Evolutionary conservation across 2,113 vertebrate species (phyloP).

Genomic region (Dipodomys spectabilis): DNA sequence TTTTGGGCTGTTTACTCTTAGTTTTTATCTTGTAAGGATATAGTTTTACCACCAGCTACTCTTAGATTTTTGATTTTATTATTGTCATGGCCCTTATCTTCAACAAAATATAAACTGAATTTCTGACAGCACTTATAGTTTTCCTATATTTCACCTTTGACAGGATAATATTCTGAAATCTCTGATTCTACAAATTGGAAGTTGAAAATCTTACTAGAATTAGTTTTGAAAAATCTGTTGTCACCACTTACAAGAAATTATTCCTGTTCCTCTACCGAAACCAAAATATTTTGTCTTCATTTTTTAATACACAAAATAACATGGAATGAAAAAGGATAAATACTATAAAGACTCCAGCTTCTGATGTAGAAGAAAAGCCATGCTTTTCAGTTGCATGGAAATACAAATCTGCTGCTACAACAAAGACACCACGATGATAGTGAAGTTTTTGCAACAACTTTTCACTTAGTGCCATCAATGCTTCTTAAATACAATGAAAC

Average conservation of each 20-base stretch:
- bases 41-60: background rate
- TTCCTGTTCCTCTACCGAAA: background rate
- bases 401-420: background rate
- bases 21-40: background rate
- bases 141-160: background rate
- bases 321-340: background rate
- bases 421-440: background rate
- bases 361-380: background rate
- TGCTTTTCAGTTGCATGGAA: background rate
- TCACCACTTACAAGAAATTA: background rate
- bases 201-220: background rate
- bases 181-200: background rate
- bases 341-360: background rate
- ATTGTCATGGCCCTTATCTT: background rate
- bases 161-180: background rate
- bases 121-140: background rate
- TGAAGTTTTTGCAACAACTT: background rate
- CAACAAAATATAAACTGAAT: background rate
- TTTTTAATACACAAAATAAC: background rate
- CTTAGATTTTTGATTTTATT: conserved; percentile 16
- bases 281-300: background rate
- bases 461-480: background rate
- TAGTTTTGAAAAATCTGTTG: background rate
- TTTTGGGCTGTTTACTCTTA: background rate
- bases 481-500: background rate